Evolutionary conservation across 2,888 invertebrate species (phyloP).

Genomic region (Morinoia aosen): DNA sequence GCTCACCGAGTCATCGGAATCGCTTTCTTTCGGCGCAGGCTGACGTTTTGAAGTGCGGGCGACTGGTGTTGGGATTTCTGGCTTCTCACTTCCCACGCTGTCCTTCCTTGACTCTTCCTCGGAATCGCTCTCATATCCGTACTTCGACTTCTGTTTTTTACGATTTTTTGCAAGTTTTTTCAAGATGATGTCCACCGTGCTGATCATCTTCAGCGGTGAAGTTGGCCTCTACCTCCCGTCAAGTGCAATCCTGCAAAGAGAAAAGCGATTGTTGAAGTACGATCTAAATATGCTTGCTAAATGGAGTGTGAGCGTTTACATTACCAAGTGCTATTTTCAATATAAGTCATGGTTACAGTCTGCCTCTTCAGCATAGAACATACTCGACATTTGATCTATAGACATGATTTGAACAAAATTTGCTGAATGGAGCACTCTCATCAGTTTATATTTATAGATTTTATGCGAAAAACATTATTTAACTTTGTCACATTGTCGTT

Average conservation of each 20-base stretch:
- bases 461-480: background rate
- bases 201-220: background rate
- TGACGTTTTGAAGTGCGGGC: background rate
- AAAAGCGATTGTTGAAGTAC: background rate
- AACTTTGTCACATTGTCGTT: too few relatives aligned
- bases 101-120: background rate
- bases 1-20: background rate
- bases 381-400: background rate
- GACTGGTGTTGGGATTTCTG: background rate
- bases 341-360: background rate
- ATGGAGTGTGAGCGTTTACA: background rate
- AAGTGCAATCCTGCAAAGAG: background rate
- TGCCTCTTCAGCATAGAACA: too few relatives aligned
- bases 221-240: too few relatives aligned
- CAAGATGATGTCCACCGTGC: conserved; percentile 22
- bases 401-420: background rate
- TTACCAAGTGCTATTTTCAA: background rate
- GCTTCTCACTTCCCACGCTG: background rate
- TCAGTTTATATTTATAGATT: background rate
- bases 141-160: background rate
- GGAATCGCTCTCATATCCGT: background rate
- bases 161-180: background rate
- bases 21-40: background rate
- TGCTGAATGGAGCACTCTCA: background rate
- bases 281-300: background rate